Percentiles rank a stretch among this genome's conserved stretches.
Conservation (phyloP, 2,888 invertebrate species). For the Gastrophysa polygoni region DNA sequence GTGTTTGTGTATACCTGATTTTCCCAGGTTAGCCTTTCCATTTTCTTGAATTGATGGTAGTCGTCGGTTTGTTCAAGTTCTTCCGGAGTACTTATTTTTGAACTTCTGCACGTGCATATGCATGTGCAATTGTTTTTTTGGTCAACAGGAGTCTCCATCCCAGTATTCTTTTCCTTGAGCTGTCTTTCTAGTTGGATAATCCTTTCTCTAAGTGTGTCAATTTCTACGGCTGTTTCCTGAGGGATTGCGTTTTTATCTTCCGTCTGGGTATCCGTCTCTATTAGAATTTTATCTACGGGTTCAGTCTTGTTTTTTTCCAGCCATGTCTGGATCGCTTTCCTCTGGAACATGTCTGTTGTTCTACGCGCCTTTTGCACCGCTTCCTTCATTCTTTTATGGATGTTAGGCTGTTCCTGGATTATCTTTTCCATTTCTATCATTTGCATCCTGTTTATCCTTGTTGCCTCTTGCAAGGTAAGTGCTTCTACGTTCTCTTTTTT, state of each 20-base stretch:
- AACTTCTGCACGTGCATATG: not conserved
- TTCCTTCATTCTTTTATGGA: not conserved
- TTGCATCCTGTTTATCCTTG: not conserved
- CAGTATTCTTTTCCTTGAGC: no score
- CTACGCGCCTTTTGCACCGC: not conserved
- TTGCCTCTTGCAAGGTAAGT: slow-evolving; percentile 2
- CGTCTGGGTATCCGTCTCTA: not conserved
- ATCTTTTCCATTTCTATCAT: not conserved
- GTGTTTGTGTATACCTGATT: not conserved
- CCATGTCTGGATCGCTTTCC: slow-evolving; percentile 1
- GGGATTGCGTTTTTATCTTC: slow-evolving; percentile 3
- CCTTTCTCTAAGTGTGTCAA: not conserved
- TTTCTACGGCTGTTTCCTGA: not conserved
- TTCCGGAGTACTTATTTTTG: not conserved
- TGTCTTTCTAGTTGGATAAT: not conserved
- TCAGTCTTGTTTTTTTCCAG: slow-evolving; percentile 1
- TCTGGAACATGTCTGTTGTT: slow-evolving; percentile 4
- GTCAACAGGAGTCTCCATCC: not conserved
- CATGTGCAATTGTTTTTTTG: slow-evolving; percentile 1
- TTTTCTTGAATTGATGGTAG: not conserved
- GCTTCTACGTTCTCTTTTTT: not conserved
- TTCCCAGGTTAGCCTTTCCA: not conserved
- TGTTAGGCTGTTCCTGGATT: not conserved
- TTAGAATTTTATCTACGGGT: slow-evolving; percentile 4
- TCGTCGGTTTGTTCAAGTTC: not conserved